Base-by-base conservation (phyloP, 2,113 vertebrate species). In the Antennarius striatus region DNA sequence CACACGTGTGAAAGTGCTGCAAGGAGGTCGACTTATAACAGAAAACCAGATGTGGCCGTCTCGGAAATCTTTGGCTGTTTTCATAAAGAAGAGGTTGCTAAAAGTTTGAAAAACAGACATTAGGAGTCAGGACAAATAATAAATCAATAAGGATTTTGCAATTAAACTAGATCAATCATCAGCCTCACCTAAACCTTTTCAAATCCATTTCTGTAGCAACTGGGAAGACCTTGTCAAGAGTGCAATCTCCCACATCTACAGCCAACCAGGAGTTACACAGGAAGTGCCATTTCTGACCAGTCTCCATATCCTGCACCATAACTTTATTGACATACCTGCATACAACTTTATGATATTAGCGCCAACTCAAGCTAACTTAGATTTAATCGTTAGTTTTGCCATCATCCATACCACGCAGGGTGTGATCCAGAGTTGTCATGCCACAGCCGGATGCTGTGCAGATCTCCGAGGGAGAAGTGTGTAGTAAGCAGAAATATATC, bases 11-110 rank as follows among this genome's bases (percentile, higher is more conserved):
- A 99, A 98, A 60, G 88, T 92, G 90, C 97, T 99, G 49, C 90
- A 85, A 4, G 95, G 92, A 2, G 93, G 94, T n/a, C 94, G 90
- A 78, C 89, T 95, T 63, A 99, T 93, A 80, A 98, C 91, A 0
- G 96, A 98, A 59, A 95, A 98, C 97, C 97, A 98, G 71, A 98
- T 95, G 68, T 98, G 96, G 15, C 96, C 93, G 0, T 98, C 97
- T 16, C 92, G 92, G 88, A 98, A 97, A 79, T 95, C 97, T 16
- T 91, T 91, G 22, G 96, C 95, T 1, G 96, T 97, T 86, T 96
- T 97, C 92, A 93, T 93, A 84, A 95, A 95, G 87, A 99, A 98
- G 67, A 98, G 81, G 73, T 98, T 97, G 80, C 96, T 98, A 74
- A 9, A 61, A 3, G 17, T 11, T 15, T 15, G 22, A 6, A 45